phyloP scores from a whole-genome alignment of 1,140 invertebrate species.

The Sweltsa coloradensis region DNA sequence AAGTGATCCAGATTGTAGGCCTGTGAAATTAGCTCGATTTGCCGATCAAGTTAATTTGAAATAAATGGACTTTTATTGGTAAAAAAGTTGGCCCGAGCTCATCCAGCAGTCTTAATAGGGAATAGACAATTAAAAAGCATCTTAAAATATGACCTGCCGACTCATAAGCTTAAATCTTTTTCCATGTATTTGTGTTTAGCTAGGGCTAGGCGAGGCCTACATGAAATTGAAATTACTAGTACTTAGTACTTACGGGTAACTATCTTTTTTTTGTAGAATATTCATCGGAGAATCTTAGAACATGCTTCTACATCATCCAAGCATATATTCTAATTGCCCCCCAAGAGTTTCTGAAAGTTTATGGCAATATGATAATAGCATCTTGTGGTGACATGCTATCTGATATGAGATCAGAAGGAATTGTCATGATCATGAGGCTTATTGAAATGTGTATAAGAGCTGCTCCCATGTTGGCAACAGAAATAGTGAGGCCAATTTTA shows the following conservation, averaged over 20 bases:
- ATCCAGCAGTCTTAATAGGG: too few relatives aligned
- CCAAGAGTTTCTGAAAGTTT: constrained; percentile 59
- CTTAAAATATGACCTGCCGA: too few relatives aligned
- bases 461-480: constrained; percentile 44
- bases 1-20: too few relatives aligned
- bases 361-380: constrained; percentile 51
- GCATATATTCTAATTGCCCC: constrained; percentile 75
- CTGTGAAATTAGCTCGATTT: too few relatives aligned
- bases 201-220: not conserved
- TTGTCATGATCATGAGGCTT: constrained; percentile 56
- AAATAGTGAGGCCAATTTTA: constrained; percentile 51
- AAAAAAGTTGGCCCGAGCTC: too few relatives aligned
- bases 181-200: not conserved
- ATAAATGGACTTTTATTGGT: too few relatives aligned
- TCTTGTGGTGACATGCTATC: constrained; percentile 54
- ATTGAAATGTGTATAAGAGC: constrained; percentile 57
- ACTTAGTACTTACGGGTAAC: not conserved
- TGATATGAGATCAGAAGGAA: constrained; percentile 69
- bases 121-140: too few relatives aligned
- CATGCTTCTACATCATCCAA: constrained; percentile 66
- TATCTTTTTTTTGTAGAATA: constrained; percentile 41
- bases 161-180: not conserved
- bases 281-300: constrained; percentile 65
- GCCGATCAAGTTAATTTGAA: too few relatives aligned
- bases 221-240: not conserved